A percentile compares a stretch with the other conserved stretches of the same genome.
Conservation (phyloP, 2,797 vertebrate genomes). For the Lepidocolaptes lacrymiger region DNA sequence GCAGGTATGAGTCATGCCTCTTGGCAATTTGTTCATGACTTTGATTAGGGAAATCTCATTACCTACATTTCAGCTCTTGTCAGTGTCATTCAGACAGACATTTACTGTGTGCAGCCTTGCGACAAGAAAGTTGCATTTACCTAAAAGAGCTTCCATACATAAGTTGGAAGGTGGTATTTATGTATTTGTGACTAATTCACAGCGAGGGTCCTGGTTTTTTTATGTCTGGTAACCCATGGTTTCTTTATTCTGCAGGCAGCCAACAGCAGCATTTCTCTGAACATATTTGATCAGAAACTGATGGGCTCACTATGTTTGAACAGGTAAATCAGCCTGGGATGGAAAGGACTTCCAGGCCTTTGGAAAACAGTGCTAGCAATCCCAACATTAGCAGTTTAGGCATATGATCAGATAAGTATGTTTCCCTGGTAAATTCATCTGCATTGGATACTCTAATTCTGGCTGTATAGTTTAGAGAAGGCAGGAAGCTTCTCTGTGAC, state of each 20-base stretch:
- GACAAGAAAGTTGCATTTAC: neutral
- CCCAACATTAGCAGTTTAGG: neutral
- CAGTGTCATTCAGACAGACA: neutral
- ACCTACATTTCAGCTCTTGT: neutral
- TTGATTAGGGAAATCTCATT: neutral
- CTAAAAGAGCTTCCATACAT: neutral
- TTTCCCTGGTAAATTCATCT: neutral
- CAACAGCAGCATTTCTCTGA: slow-evolving; percentile 69
- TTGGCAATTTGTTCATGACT: neutral
- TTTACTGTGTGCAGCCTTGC: neutral
- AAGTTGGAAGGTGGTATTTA: neutral
- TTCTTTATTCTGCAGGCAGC: slow-evolving; percentile 65
- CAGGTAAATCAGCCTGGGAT: slow-evolving; percentile 65
- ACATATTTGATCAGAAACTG: slow-evolving; percentile 73
- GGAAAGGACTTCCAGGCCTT: neutral
- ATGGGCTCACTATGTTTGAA: slow-evolving; percentile 75
- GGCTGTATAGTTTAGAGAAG: neutral
- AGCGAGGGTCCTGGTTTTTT: neutral
- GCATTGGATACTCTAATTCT: neutral
- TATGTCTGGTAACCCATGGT: neutral
- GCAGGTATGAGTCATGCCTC: neutral
- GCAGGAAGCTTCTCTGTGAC: neutral
- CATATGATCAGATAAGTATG: neutral
- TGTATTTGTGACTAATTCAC: neutral
- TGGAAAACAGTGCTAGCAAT: neutral